Base-by-base conservation (phyloP, 2,888 invertebrate genomes). In the Mimas tiliae region DNA sequence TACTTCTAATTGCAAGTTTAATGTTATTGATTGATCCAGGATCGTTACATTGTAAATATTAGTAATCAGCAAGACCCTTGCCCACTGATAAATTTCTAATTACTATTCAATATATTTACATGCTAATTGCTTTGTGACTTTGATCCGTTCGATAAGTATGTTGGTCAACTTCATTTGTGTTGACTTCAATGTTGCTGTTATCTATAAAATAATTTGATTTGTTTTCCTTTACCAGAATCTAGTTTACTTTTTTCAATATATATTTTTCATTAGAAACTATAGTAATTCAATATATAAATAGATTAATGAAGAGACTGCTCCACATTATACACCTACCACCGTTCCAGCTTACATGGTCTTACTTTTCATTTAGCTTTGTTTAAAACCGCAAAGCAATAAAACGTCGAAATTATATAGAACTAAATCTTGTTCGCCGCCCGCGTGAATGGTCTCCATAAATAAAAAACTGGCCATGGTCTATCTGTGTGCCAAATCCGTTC, bases 1-100 rank as follows among this genome's bases (percentile, higher is more conserved):
- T 34, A 55, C 38, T 14, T 8, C 19, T n/a, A 51, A 21, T 27
- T 27, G 11, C 52, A 33, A 19, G 19, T 42, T 12, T 9, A 50
- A 42, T 42, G 11, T 27, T 38, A 58, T 21, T 19, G 11, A 9
- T n/a, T 65, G 65, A 65, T 34, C 48, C 38, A 38, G 52, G 42
- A 58, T 64, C 65, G 48, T 63, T 67, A 70, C 67, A 63, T 64
- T 70, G 50, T 66, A 52, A 50, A 50, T 50, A 50, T 34, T 51
- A 53, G 47, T 27, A 63, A 42, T 55, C 47, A 51, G 27, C 53
- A 19, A 1, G 50, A 65, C 65, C 65, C 48, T 16, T 47, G 19
- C 27, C 47, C 52, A 27, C 7, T 16, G 65, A 58, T 65, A 65
- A 47, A 21, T 58, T 38, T 45, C 65, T 65, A 65, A 65, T 48